Evolutionary conservation across 1,140 invertebrate genomes (phyloP), one percentile per base, ranked within the genome.

Genomic region (Drosophila ironensis): DNA sequence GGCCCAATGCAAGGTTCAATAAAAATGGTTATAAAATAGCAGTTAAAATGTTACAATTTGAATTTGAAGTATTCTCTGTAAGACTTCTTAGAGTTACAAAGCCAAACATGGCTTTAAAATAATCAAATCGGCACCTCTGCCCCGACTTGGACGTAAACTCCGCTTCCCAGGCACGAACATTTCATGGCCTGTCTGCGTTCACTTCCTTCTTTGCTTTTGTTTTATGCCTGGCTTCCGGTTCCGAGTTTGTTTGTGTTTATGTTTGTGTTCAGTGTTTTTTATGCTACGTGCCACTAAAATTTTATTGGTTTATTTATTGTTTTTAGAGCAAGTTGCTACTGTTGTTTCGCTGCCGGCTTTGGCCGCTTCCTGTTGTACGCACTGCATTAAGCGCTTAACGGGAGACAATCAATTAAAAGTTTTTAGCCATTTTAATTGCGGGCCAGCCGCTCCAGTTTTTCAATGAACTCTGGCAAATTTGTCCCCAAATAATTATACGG

Each of bases 221-320:
- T 78, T 63, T 56, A 53, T 59, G 70, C 59, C 53, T 51, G 9
- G 35, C 48, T 61, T 47, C 37, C 54, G 7, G 20, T 44, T n/a
- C 14, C 35, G 24, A 4, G 33, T 38, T 57, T 59, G 20, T 41
- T 41, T 48, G 41, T 41, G 38, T 47, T 61, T 37, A 25, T 54
- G 38, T 56, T 64, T 51, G 63, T 30, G 70, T 50, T 35, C 28
- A 33, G 37, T 48, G 40, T 63, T 64, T 72, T 72, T 69, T 78
- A 44, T 52, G 64, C 57, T 70, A 66, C 76, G 54, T 80, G 71
- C 50, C 54, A 75, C 60, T 81, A 74, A 75, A 74, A 81, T 72
- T 75, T 74, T 74, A 80, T 80, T 80, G 76, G 66, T 60, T 81
- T 81, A 81, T 81, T 75, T 81, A 81, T 81, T 81, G 71, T 81